A percentile compares a stretch with the other conserved stretches of the same genome.
These are phyloP conservation scores for Sinhomidia bicolor DNA, from an alignment of 2,888 invertebrate genomes.

Conservation along the genomic window DNA sequence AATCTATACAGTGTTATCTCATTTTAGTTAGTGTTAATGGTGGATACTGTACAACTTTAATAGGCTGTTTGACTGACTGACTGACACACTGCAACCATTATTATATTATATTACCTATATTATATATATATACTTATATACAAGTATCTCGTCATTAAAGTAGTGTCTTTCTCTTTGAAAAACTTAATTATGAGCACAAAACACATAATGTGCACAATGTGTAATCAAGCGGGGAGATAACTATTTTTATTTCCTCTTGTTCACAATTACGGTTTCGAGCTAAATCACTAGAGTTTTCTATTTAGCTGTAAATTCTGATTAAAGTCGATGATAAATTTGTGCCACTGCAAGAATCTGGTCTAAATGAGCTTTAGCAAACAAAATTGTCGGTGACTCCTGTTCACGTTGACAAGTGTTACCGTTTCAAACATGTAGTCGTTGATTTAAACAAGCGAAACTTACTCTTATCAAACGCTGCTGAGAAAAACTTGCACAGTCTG, in stretches of 20 bases:
- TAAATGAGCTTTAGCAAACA: not conserved
- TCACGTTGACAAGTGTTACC: not conserved
- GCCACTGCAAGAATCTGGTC: not conserved
- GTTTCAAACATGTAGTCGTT: not conserved
- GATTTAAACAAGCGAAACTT: no score
- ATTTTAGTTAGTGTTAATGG: not conserved
- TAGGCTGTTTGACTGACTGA: not conserved
- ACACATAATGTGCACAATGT: not conserved
- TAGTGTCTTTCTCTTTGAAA: not conserved
- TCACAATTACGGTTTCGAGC: not conserved
- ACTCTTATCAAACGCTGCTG: no score
- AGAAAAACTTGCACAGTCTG: no score
- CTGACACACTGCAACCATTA: not conserved
- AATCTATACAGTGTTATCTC: not conserved
- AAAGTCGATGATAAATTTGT: not conserved
- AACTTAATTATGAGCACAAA: constrained; percentile 11
- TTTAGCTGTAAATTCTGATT: not conserved
- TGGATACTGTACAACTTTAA: not conserved
- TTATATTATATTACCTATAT: no score
- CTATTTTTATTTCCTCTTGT: not conserved
- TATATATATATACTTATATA: no score
- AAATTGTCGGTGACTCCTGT: no score
- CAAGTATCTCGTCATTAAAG: not conserved
- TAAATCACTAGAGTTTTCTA: not conserved
- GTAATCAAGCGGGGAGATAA: not conserved